Evolutionary conservation across 2,888 invertebrate genomes (phyloP), one percentile per base, ranked within the genome.

Genomic region (Euphydryas editha): DNA sequence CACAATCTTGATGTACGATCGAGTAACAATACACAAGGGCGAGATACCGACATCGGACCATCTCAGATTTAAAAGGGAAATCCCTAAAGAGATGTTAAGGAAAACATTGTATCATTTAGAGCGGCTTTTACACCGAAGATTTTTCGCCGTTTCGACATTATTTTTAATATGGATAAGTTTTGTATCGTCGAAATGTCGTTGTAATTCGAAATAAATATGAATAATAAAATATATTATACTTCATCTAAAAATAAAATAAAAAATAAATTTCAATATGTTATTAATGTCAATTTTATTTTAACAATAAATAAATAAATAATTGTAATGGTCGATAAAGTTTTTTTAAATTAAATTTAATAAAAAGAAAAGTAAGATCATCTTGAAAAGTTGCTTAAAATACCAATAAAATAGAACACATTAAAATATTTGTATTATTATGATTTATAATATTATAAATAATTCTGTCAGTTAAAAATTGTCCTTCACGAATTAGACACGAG

Each of bases 401-500:
- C 8, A 30, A 30, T 30, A 30, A 30, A 46, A 4, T 6, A n/a
- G 7, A 46, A 46, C 11, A 46, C 17, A 17, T 17, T 6, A 2
- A 7, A n/a, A n/a, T 46, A 46, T 15, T 15, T 46, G n/a, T 46
- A 46, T 6, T 30, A 30, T 49, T 49, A n/a, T 30, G 7, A 30
- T n/a, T n/a, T n/a, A 6, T 24, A 30, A 24, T 51, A 21, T 30
- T 51, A 15, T 24, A n/a, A n/a, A 24, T n/a, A 51, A 51, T 51
- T n/a, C 15, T 51, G 51, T 13, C 51, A 30, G 62, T 62, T 56
- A 42, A 62, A 67, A 69, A 69, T 67, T 62, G 65, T 67, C 58
- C 68, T 59, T 67, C 59, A 62, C 61, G 64, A 71, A 71, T 71
- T 61, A 59, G 65, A 62, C 54, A 37, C 55, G 21, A 56, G 18